Conservation (phyloP, 2,113 vertebrate species). For the Onychorhynchus coronatus region DNA sequence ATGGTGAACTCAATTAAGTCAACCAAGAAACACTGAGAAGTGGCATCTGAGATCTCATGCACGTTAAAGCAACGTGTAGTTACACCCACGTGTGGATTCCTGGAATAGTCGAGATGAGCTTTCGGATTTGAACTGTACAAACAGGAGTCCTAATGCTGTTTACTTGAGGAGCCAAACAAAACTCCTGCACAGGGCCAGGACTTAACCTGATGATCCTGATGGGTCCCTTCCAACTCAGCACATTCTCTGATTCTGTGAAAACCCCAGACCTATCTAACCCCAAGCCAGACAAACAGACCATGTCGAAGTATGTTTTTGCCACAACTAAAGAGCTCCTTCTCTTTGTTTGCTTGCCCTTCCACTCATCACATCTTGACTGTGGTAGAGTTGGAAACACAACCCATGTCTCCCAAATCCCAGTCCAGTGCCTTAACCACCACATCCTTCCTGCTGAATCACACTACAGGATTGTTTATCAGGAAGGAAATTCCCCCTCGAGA, state of each 20-base stretch:
- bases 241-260: background rate
- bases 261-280: background rate
- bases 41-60: background rate
- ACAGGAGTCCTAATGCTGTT: background rate
- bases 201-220: background rate
- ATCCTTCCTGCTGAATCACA: constrained; percentile 63
- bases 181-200: background rate
- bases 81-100: background rate
- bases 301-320: background rate
- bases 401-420: constrained; percentile 19
- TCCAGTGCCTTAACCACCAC: constrained; percentile 42
- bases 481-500: constrained; percentile 53
- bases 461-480: constrained; percentile 41
- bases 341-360: constrained; percentile 41
- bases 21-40: background rate
- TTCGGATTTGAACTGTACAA: background rate
- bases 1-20: background rate
- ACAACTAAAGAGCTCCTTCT: background rate
- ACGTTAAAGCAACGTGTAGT: background rate
- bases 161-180: background rate
- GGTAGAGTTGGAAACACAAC: constrained; percentile 30
- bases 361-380: constrained; percentile 2
- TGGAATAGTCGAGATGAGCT: background rate
- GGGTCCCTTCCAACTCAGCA: background rate
- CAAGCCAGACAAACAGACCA: background rate